phyloP scores from a whole-genome alignment of 2,113 vertebrate genomes.

The Struthidea cinerea region DNA sequence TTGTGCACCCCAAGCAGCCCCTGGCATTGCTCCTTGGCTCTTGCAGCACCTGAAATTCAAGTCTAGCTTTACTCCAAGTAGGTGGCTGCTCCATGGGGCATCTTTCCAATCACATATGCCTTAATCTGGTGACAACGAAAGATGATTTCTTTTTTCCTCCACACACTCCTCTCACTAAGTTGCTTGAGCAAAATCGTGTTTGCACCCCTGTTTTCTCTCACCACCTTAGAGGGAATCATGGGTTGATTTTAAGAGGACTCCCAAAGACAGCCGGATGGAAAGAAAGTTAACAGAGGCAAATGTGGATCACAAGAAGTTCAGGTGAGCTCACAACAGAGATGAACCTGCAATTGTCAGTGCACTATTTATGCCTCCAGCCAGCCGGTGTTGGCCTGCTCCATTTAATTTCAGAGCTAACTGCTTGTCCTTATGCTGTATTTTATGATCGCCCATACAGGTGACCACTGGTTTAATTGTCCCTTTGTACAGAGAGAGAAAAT shows the following conservation, averaged over 20 bases:
- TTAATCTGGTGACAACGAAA: background rate
- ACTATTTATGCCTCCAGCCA: background rate
- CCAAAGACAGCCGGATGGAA: background rate
- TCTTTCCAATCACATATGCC: background rate
- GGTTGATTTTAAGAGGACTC: background rate
- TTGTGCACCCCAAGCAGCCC: background rate
- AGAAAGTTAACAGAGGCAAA: background rate
- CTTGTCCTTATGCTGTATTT: background rate
- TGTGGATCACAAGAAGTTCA: background rate
- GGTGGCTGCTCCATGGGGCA: rapidly evolving
- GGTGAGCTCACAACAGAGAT: background rate
- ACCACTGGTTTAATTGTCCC: background rate
- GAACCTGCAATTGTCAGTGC: background rate
- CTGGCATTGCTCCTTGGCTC: background rate
- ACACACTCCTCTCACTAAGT: rapidly evolving
- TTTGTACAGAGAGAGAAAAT: background rate
- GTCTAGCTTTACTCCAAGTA: background rate
- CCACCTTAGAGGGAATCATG: background rate
- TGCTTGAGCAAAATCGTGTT: background rate
- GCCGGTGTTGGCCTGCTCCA: background rate
- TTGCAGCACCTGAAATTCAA: background rate
- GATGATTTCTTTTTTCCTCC: background rate
- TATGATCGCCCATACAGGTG: background rate
- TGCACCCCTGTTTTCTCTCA: background rate
- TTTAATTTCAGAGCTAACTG: background rate